A percentile compares a stretch with the other conserved stretches of the same genome.
Conservation (phyloP, 2,113 vertebrate species). For the Alligator sinensis region DNA sequence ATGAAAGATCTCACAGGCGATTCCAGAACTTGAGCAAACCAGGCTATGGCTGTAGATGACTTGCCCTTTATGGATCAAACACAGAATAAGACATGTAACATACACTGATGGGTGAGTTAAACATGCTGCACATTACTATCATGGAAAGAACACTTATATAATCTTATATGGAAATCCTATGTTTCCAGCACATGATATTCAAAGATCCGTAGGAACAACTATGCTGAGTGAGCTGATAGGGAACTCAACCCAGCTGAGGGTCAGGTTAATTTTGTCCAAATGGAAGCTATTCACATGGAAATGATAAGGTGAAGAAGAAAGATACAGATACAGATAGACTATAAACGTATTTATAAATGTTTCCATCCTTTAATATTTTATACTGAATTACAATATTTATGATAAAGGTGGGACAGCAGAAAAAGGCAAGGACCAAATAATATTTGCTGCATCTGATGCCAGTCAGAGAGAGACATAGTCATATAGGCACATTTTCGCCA, state of each 20-base stretch:
- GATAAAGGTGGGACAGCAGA: neutral
- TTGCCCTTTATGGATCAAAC: neutral
- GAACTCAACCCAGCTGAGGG: accelerated
- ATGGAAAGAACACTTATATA: neutral
- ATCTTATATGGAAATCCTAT: neutral
- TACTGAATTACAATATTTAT: neutral
- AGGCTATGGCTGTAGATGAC: neutral
- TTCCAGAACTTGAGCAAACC: neutral
- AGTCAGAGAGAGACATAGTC: neutral
- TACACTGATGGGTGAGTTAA: neutral
- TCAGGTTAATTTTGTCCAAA: accelerated
- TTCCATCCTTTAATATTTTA: neutral
- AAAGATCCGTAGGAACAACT: neutral
- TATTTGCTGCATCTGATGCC: neutral
- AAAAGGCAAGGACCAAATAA: neutral
- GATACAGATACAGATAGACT: neutral
- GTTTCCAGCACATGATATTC: neutral
- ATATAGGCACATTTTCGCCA: neutral
- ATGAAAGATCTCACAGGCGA: neutral
- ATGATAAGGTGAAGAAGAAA: neutral
- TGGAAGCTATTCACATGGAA: neutral
- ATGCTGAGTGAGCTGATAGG: neutral
- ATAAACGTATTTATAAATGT: neutral
- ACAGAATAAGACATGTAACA: neutral
- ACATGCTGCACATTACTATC: neutral